phyloP scores from a whole-genome alignment of 2,113 vertebrate species.

The Okapia johnstoni region DNA sequence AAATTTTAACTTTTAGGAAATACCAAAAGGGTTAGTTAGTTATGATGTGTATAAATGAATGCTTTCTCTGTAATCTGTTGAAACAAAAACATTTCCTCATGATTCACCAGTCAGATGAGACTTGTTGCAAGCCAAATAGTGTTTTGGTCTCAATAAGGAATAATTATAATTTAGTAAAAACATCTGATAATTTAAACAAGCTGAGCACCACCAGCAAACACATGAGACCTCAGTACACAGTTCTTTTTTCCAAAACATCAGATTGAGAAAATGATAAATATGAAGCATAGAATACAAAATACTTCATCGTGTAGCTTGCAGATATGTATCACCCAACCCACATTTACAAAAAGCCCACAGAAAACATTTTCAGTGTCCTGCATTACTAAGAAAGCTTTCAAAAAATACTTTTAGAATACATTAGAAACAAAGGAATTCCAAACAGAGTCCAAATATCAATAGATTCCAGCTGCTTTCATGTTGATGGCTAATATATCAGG shows the following conservation, averaged over 20 bases:
- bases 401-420: constrained; percentile 48
- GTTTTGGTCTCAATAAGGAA: constrained; percentile 71
- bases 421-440: constrained; percentile 50
- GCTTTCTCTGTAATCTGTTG: constrained; percentile 61
- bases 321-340: constrained; percentile 1
- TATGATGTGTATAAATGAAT: constrained; percentile 42
- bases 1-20: constrained; percentile 56
- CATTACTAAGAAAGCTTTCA: constrained; percentile 18
- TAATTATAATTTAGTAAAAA: constrained; percentile 69
- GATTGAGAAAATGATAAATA: constrained; percentile 62
- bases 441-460: constrained; percentile 38
- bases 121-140: constrained; percentile 65
- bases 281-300: constrained; percentile 21
- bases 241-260: constrained; percentile 19
- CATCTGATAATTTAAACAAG: constrained; percentile 75
- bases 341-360: constrained; percentile 23
- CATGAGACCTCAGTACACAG: constrained; percentile 30
- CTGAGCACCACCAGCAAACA: constrained; percentile 44
- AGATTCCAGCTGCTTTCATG: constrained; percentile 51
- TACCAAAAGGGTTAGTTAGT: constrained; percentile 40
- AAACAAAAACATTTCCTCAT: constrained; percentile 59
- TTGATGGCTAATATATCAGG: neutral
- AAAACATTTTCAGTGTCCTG: constrained; percentile 12
- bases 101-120: constrained; percentile 65
- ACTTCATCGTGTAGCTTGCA: constrained; percentile 26